Conservation (phyloP, 2,797 vertebrate species). For the Rhadinocentrus ornatus region DNA sequence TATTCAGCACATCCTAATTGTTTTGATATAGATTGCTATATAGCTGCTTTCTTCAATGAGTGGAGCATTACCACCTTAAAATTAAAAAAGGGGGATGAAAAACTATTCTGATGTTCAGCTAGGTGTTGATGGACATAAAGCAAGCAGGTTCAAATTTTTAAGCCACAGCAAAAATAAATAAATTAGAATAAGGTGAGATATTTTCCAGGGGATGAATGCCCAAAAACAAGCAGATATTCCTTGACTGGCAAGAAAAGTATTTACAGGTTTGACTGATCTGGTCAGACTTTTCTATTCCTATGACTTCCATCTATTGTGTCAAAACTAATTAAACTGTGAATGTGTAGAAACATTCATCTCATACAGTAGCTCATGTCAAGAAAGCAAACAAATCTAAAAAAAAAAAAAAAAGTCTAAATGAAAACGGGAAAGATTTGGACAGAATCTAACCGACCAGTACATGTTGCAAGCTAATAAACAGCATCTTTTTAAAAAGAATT, state of each 20-base stretch:
- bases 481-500: background rate
- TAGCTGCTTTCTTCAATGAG: background rate
- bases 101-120: too few species aligned
- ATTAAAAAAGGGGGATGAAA: background rate
- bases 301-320: background rate
- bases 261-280: background rate
- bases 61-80: background rate
- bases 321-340: background rate
- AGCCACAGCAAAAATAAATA: too few species aligned
- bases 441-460: constrained; percentile 4
- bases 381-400: background rate
- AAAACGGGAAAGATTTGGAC: constrained; percentile 1
- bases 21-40: background rate
- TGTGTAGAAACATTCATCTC: background rate
- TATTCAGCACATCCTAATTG: background rate
- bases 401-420: constrained; percentile 4
- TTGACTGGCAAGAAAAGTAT: background rate
- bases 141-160: too few species aligned
- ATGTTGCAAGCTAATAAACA: constrained; percentile 5
- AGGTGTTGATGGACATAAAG: too few species aligned
- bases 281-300: background rate
- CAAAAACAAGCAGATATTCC: background rate
- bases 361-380: background rate
- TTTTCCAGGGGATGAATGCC: too few species aligned
- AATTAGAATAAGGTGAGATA: too few species aligned